phyloP scores from a whole-genome alignment of 1,140 invertebrate species.

The Helicoverpa zea region DNA sequence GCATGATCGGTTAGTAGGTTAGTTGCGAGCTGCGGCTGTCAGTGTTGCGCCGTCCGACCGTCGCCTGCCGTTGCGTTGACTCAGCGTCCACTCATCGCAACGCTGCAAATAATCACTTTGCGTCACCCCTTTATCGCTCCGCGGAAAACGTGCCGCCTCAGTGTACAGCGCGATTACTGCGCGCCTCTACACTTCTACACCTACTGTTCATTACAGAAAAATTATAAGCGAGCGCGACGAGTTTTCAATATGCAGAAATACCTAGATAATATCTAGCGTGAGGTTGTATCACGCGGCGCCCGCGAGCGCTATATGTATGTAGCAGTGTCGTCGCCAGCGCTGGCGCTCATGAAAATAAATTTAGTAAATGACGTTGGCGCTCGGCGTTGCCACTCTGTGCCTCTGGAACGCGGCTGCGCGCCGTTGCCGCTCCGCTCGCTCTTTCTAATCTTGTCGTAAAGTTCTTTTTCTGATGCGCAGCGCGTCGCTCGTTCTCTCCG shows the following conservation, averaged over 20 bases:
- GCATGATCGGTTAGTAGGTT: conserved; percentile 48
- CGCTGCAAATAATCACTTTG: conserved; percentile 84
- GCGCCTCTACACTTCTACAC: conserved; percentile 44
- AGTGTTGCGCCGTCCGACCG: conserved; percentile 37
- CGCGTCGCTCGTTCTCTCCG: conserved; percentile 82
- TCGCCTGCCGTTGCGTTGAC: conserved; percentile 64
- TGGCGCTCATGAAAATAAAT: conserved; percentile 86
- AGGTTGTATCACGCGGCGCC: conserved; percentile 71
- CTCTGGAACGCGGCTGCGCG: conserved; percentile 81
- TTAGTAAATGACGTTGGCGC: conserved; percentile 85
- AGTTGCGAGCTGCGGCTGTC: conserved; percentile 35
- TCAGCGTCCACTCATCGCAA: conserved; percentile 82
- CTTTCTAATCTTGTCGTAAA: conserved; percentile 87
- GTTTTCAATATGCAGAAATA: conserved; percentile 73
- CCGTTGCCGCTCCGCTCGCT: conserved; percentile 83
- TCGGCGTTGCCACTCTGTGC: conserved; percentile 79
- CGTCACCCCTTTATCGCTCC: conserved; percentile 82
- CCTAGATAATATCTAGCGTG: conserved; percentile 64
- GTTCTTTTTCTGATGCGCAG: conserved; percentile 86
- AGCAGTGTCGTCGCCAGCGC: conserved; percentile 81
- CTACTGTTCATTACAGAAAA: conserved; percentile 62
- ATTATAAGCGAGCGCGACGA: conserved; percentile 62
- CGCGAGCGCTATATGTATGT: conserved; percentile 66
- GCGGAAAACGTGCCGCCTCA: conserved; percentile 74
- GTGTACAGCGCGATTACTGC: conserved; percentile 65